Conservation (phyloP, 1,140 invertebrate genomes). For the Saccostrea echinata region DNA sequence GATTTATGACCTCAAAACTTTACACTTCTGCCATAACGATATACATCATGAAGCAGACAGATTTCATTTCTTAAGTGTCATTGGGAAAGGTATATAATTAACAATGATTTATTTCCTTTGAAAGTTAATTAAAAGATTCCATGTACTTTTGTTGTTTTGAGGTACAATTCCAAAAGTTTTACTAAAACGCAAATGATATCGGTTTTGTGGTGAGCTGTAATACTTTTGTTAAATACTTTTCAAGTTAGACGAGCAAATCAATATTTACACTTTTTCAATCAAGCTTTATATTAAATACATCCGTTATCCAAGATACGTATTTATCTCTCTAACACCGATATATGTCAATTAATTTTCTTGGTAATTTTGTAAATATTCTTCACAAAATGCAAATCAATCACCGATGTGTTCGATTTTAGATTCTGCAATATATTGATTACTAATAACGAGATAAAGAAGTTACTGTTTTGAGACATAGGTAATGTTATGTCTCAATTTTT, state of each 20-base stretch:
- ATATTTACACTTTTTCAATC: not conserved
- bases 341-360: no score
- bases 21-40: not conserved
- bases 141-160: not conserved
- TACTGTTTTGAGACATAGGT: no score
- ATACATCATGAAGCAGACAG: not conserved
- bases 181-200: not conserved
- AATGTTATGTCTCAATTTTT: no score
- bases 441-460: no score
- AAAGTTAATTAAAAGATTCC: not conserved
- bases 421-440: no score
- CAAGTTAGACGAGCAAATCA: not conserved
- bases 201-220: not conserved
- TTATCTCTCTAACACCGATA: no score
- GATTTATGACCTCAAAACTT: no score
- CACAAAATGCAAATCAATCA: no score
- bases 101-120: not conserved
- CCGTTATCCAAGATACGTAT: no score
- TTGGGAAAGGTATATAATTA: not conserved
- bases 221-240: not conserved
- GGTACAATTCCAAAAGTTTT: not conserved
- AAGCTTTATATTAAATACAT: no score
- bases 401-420: no score
- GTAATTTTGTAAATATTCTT: no score
- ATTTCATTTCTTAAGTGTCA: not conserved